Percentiles rank a stretch among this genome's conserved stretches.
Conservation (phyloP, 2,888 invertebrate species). For the Stenurella melanura region DNA sequence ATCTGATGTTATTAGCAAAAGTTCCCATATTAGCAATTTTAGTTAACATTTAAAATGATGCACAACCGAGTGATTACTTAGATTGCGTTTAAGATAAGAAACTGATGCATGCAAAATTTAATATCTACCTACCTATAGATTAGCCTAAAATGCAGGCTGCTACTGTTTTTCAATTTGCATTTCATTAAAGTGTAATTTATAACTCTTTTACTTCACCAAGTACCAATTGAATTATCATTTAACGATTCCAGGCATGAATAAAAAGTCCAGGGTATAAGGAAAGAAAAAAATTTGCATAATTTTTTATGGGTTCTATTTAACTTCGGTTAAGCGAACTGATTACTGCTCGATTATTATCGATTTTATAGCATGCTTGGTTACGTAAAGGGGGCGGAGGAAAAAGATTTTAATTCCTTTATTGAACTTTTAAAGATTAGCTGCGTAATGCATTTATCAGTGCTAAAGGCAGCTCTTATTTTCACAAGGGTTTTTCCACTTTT, state of each 20-base stretch:
- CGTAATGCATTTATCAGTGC: too few species aligned
- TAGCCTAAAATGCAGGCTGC: slow-evolving; percentile 42
- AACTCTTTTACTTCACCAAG: slow-evolving; percentile 34
- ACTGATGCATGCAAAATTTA: slow-evolving; percentile 28
- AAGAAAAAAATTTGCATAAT: slow-evolving; percentile 19
- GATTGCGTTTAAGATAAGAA: slow-evolving; percentile 21
- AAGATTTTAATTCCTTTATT: not conserved
- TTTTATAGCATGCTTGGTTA: slow-evolving; percentile 4
- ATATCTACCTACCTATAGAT: slow-evolving; percentile 36
- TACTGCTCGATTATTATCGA: slow-evolving; percentile 2
- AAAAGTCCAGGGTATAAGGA: slow-evolving; percentile 12
- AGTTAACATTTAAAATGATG: slow-evolving; percentile 14
- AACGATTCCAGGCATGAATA: slow-evolving; percentile 37
- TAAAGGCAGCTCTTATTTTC: too few species aligned
- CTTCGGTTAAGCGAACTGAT: slow-evolving; percentile 16
- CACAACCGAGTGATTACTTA: slow-evolving; percentile 8
- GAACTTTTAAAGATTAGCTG: slow-evolving; percentile 3
- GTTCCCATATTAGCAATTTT: slow-evolving; percentile 12
- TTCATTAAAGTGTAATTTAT: slow-evolving; percentile 45
- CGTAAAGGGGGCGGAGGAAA: not conserved
- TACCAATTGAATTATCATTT: slow-evolving; percentile 41
- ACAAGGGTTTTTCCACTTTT: too few species aligned
- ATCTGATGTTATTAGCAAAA: not conserved
- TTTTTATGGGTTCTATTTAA: slow-evolving; percentile 18
- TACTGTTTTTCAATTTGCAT: slow-evolving; percentile 52